phyloP scores from a whole-genome alignment of 2,888 invertebrate genomes.

The Alcis repandata region DNA sequence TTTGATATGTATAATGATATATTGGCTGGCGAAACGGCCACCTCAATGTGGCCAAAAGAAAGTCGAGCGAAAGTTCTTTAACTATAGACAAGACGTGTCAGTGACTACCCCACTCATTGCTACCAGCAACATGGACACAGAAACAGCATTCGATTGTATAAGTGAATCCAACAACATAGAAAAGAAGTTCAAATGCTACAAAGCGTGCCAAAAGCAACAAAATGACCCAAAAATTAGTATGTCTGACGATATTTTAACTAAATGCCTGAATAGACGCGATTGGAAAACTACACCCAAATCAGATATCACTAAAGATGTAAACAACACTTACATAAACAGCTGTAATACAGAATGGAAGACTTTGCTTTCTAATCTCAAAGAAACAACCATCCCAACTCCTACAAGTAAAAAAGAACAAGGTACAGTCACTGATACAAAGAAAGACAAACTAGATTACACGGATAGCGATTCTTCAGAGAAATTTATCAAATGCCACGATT shows the following conservation, averaged over 20 bases:
- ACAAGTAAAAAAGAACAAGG: slow-evolving; percentile 22
- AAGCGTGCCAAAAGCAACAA: slow-evolving; percentile 69
- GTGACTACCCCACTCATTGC: slow-evolving; percentile 76
- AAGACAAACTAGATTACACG: slow-evolving; percentile 47
- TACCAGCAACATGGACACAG: slow-evolving; percentile 72
- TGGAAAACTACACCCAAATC: slow-evolving; percentile 68
- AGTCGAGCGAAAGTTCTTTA: slow-evolving; percentile 66
- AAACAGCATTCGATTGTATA: slow-evolving; percentile 67
- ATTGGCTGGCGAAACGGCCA: slow-evolving; percentile 59
- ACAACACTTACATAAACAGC: neutral
- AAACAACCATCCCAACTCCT: neutral
- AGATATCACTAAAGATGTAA: slow-evolving; percentile 43
- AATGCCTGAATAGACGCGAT: slow-evolving; percentile 74
- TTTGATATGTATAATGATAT: slow-evolving; percentile 66
- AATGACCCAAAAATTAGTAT: slow-evolving; percentile 64
- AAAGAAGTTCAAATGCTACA: slow-evolving; percentile 74
- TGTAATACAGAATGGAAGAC: slow-evolving; percentile 10
- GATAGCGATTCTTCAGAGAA: slow-evolving; percentile 61
- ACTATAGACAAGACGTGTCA: slow-evolving; percentile 72
- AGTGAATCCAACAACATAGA: slow-evolving; percentile 71
- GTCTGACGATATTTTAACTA: slow-evolving; percentile 78
- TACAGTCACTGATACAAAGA: slow-evolving; percentile 52
- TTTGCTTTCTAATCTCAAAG: neutral
- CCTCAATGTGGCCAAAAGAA: slow-evolving; percentile 57
- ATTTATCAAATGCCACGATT: slow-evolving; percentile 67